These are phyloP conservation scores for Parasteatoda lunata DNA, from an alignment of 2,888 invertebrate genomes.

Conservation along the genomic window DNA sequence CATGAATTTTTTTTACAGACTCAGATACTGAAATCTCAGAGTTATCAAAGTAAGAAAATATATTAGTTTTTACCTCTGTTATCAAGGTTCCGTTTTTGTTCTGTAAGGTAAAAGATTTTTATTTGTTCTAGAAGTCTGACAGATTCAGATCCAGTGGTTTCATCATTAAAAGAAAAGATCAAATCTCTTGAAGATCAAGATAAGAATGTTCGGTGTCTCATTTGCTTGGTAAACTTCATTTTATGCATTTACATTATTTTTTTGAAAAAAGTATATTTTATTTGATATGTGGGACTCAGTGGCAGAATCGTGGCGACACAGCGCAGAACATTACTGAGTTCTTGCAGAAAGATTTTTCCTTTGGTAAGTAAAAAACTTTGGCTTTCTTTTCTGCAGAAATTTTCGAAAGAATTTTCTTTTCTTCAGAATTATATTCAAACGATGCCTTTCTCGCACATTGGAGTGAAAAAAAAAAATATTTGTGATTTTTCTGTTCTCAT, in stretches of 20 bases:
- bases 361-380: too few relatives aligned
- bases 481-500: too few relatives aligned
- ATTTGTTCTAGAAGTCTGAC: neutral
- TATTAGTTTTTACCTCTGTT: neutral
- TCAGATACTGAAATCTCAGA: neutral
- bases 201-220: constrained; percentile 86
- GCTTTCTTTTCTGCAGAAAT: too few relatives aligned
- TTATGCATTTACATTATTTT: neutral
- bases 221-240: constrained; percentile 82
- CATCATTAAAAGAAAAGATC: constrained; percentile 85
- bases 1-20: neutral
- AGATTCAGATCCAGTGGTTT: constrained; percentile 76
- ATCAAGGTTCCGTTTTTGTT: neutral
- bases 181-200: constrained; percentile 82
- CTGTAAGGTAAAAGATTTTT: neutral
- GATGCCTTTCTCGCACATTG: too few relatives aligned
- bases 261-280: too few relatives aligned
- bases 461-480: too few relatives aligned
- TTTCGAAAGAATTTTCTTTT: too few relatives aligned
- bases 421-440: too few relatives aligned
- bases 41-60: neutral
- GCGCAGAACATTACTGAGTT: too few relatives aligned
- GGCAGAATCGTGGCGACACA: too few relatives aligned
- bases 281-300: too few relatives aligned
- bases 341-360: too few relatives aligned